These are phyloP conservation scores for Aplocera efformata DNA, from an alignment of 2,888 invertebrate genomes.

Conservation along the genomic window DNA sequence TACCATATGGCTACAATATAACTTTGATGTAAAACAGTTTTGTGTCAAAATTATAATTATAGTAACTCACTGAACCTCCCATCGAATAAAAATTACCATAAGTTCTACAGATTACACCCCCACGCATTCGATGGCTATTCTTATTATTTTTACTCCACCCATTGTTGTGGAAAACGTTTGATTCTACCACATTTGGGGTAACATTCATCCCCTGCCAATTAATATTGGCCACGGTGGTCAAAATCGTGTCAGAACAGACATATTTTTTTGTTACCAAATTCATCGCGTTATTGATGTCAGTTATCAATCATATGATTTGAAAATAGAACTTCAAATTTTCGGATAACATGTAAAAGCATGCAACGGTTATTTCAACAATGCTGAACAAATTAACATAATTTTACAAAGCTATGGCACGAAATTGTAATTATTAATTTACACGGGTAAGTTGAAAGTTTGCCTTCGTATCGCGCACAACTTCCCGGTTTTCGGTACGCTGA, in stretches of 20 bases:
- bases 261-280: constrained; percentile 45
- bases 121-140: constrained; percentile 55
- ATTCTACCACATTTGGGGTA: constrained; percentile 55
- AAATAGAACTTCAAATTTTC: constrained; percentile 6
- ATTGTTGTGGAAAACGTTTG: constrained; percentile 62
- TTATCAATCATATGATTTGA: constrained; percentile 14
- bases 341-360: not conserved
- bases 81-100: constrained; percentile 40
- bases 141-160: constrained; percentile 69
- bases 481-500: constrained; percentile 29
- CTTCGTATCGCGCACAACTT: constrained; percentile 65
- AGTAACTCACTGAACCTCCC: constrained; percentile 20
- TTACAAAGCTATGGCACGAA: constrained; percentile 15
- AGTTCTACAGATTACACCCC: constrained; percentile 58
- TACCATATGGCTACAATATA: no score
- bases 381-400: constrained; percentile 2
- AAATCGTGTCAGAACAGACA: constrained; percentile 61
- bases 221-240: constrained; percentile 75
- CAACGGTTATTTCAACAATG: constrained; percentile 3
- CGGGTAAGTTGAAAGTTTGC: constrained; percentile 52
- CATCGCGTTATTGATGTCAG: constrained; percentile 18
- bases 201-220: constrained; percentile 74
- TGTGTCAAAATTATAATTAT: constrained; percentile 7
- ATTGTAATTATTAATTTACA: constrained; percentile 69
- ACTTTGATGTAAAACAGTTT: not conserved